These are phyloP conservation scores for Campoplex capitator DNA, from an alignment of 2,888 invertebrate species.

Conservation along the genomic window DNA sequence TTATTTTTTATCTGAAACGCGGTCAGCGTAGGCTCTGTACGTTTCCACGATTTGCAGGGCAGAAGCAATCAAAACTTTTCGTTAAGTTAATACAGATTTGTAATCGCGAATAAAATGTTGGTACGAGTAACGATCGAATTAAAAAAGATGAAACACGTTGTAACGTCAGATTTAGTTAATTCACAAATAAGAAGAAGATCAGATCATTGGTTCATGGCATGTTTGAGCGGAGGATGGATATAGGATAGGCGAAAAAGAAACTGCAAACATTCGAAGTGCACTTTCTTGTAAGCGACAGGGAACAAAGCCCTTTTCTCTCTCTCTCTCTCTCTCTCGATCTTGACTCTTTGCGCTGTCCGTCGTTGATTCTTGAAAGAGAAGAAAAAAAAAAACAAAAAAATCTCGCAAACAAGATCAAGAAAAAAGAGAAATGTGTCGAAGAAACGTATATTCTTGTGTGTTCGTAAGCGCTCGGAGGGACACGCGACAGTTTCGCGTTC, in stretches of 20 bases:
- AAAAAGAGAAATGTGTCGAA: neutral
- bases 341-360: neutral
- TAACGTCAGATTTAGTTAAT: neutral
- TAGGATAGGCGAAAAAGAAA: neutral
- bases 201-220: neutral
- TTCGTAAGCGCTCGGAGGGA: conserved; percentile 1
- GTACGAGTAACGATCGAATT: too few relatives aligned
- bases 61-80: too few relatives aligned
- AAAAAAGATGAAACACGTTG: neutral
- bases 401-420: conserved; percentile 5
- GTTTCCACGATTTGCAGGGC: too few relatives aligned
- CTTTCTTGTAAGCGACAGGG: neutral
- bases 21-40: too few relatives aligned
- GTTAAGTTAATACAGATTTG: too few relatives aligned
- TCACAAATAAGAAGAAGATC: neutral
- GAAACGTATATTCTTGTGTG: neutral
- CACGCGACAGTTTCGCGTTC: neutral
- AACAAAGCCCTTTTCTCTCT: neutral
- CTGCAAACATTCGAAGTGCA: neutral
- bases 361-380: neutral
- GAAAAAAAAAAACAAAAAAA: too few relatives aligned
- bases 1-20: neutral
- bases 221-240: neutral
- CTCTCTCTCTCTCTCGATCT: neutral
- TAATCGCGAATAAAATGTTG: too few relatives aligned